phyloP scores from a whole-genome alignment of 2,113 vertebrate genomes.

The Ammodytes dubius region DNA sequence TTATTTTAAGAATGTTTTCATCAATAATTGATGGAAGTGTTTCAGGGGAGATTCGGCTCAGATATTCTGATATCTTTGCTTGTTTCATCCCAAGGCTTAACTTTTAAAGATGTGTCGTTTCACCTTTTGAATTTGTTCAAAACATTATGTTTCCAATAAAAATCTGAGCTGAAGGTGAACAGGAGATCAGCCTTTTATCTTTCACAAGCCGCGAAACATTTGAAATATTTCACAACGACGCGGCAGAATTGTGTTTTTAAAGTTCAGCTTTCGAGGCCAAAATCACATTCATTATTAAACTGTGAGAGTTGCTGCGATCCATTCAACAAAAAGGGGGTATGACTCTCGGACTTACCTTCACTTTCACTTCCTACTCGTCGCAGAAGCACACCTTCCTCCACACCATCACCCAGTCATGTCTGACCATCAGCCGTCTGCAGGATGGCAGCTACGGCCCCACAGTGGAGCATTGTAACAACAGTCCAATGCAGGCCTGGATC shows the following conservation, averaged over 20 bases:
- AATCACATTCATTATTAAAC: not conserved
- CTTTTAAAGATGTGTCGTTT: not conserved
- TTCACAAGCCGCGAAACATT: not conserved
- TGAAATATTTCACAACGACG: not conserved
- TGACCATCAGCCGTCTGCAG: slow-evolving; percentile 90
- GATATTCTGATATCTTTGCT: not conserved
- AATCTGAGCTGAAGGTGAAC: not conserved
- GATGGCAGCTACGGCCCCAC: slow-evolving; percentile 89
- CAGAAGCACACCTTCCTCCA: slow-evolving; percentile 94
- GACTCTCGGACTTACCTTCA: slow-evolving; percentile 56
- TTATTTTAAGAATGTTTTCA: not conserved
- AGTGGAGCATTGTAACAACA: slow-evolving; percentile 90
- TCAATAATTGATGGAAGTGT: not conserved
- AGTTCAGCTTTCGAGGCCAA: not conserved
- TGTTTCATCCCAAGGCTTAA: not conserved
- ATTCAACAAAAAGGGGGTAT: slow-evolving; percentile 24
- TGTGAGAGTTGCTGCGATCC: not conserved
- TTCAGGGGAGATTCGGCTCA: not conserved
- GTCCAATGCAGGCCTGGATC: slow-evolving; percentile 87
- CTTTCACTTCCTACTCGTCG: slow-evolving; percentile 67
- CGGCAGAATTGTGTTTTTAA: not conserved
- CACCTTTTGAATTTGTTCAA: not conserved
- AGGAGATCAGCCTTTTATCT: not conserved
- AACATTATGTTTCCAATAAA: not conserved
- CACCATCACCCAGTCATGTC: slow-evolving; percentile 93